phyloP scores from a whole-genome alignment of 2,797 vertebrate genomes.

The Hydrocynus forskahlii region DNA sequence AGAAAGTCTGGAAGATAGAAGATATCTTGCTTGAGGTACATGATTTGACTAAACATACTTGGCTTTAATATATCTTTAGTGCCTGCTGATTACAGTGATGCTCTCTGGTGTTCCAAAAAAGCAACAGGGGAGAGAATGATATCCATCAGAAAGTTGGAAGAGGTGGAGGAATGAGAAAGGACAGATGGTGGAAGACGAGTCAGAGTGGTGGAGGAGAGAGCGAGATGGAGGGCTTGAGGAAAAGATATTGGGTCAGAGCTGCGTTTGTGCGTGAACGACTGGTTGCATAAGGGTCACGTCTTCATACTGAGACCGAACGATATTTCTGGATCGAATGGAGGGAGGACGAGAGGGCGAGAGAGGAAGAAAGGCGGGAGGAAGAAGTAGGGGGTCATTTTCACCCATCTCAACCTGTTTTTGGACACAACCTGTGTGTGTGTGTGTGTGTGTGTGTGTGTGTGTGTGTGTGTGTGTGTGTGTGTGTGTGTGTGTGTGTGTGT shows the following conservation, averaged over 20 bases:
- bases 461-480: constrained; percentile 5
- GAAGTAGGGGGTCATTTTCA: constrained; percentile 9
- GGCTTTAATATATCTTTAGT: neutral
- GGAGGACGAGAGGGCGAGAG: neutral
- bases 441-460: constrained; percentile 40
- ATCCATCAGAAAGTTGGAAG: neutral
- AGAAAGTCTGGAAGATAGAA: neutral
- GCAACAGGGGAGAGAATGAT: neutral
- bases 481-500: too few relatives aligned
- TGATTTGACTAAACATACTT: too few relatives aligned
- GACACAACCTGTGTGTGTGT: constrained; percentile 5
- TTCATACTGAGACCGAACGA: constrained; percentile 18
- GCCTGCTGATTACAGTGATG: neutral
- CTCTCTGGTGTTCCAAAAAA: neutral
- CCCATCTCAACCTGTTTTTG: constrained; percentile 16
- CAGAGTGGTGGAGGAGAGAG: neutral
- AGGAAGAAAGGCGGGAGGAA: constrained; percentile 4
- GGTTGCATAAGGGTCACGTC: constrained; percentile 40
- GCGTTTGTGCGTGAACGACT: constrained; percentile 6
- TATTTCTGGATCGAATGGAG: constrained; percentile 29
- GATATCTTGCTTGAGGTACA: neutral
- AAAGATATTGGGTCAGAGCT: neutral
- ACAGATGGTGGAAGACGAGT: neutral
- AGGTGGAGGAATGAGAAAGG: neutral
- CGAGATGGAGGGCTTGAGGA: neutral